A percentile compares a stretch with the other conserved stretches of the same genome.
These are phyloP conservation scores for Tympanoctomys barrerae DNA, from an alignment of 2,797 vertebrate genomes.

Conservation along the genomic window DNA sequence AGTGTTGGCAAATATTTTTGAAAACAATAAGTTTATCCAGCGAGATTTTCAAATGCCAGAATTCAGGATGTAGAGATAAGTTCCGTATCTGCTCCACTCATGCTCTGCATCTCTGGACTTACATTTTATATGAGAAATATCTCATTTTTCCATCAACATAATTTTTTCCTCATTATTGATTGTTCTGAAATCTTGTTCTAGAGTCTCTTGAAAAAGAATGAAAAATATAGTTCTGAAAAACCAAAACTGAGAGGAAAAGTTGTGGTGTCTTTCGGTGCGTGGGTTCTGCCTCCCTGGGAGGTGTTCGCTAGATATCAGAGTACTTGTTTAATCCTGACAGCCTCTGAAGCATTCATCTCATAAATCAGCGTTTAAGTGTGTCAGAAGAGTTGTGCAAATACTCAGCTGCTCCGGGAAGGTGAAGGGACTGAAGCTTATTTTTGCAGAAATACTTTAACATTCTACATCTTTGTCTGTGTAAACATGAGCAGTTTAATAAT, in stretches of 20 bases:
- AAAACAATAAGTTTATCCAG: background rate
- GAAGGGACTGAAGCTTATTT: background rate
- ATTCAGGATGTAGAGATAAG: background rate
- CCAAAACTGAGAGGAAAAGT: background rate
- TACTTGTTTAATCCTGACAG: background rate
- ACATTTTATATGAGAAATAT: slow-evolving; percentile 24
- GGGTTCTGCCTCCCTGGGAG: background rate
- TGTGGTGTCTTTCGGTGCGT: background rate
- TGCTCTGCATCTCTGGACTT: background rate
- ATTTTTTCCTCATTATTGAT: background rate
- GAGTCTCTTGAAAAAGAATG: background rate
- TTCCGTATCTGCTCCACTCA: background rate
- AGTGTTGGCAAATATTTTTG: background rate
- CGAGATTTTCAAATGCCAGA: background rate
- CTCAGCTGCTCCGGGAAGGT: background rate
- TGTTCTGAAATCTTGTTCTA: background rate
- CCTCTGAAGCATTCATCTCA: background rate
- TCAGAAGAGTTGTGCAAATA: background rate
- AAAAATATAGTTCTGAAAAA: background rate
- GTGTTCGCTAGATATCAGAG: background rate
- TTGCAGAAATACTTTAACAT: background rate
- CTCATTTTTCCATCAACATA: background rate
- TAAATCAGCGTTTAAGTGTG: background rate
- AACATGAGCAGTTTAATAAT: background rate
- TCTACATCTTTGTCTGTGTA: background rate